Base-by-base conservation (phyloP, 2,797 vertebrate genomes). In the Caiman crocodilus region DNA sequence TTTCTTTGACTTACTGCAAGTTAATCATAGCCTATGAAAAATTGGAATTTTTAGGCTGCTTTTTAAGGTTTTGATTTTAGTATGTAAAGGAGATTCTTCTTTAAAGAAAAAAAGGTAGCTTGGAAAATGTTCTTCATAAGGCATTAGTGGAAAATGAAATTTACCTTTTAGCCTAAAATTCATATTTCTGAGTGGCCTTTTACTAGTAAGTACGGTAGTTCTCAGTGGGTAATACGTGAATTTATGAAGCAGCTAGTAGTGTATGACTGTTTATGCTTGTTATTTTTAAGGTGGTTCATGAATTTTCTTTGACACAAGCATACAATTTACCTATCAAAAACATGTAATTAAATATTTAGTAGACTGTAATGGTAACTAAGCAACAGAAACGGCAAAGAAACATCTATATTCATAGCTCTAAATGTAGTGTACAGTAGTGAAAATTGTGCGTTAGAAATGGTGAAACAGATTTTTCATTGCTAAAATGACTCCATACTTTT, bases 351-450 rank as follows among this genome's bases (percentile, higher is more conserved):
- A 86, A 94, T 94, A 84, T 89, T 86, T 4, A 88, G 64, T 88
- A 82, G 78, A 94, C 86, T 64, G 26, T 23, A 88, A 78, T 74
- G 85, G 85, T 95, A 89, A 91, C 90, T 91, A 83, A 71, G 91
- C 90, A 95, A 92, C 91, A 30, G 64, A 60, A 91, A 84, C 73
- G 89, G 80, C 82, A 0, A 3, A 63, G 77, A 94, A 90, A 69
- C 85, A 86, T 94, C 88, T 77, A 77, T 30, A 75, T 12, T 89
- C 56, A 32, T 78, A 86, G 13, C 58, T 82, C 12, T 86, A 87
- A 94, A 76, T 35, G 69, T 79, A 56, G 6, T 73, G 55, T 76
- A 56, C 57, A 82, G 13, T 82, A 79, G 82, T 91, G 67, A 91
- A 87, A 87, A 83, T 78, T 75, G 9, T 5, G 25, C 25, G 56